These are phyloP conservation scores for Zaprionus ornatus DNA, from an alignment of 1,140 invertebrate genomes.

Conservation along the genomic window DNA sequence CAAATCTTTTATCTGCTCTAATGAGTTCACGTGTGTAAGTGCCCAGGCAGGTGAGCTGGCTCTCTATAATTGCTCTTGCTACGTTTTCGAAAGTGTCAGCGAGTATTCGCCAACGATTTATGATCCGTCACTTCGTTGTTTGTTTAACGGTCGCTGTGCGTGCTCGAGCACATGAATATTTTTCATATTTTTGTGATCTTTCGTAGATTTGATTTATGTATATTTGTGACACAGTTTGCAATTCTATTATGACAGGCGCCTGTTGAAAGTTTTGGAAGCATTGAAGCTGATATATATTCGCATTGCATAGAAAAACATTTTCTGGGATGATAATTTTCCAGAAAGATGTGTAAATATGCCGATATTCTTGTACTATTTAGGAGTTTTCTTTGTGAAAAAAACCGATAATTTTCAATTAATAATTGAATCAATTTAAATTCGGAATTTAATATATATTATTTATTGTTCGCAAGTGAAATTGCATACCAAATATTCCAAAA, in stretches of 20 bases:
- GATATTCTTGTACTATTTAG: no score
- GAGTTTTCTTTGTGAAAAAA: no score
- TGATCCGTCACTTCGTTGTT: constrained; percentile 34
- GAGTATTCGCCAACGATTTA: constrained; percentile 24
- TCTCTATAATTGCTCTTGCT: constrained; percentile 26
- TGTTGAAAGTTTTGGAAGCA: neutral
- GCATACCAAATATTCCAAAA: no score
- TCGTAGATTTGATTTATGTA: constrained; percentile 33
- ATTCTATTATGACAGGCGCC: neutral
- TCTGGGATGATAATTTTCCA: no score
- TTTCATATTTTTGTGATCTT: constrained; percentile 8
- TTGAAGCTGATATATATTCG: neutral
- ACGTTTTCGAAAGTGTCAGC: constrained; percentile 43
- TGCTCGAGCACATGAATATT: constrained; percentile 24
- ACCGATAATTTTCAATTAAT: no score
- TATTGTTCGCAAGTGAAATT: no score
- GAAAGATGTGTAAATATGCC: no score
- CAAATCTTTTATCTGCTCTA: constrained; percentile 32
- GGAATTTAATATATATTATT: no score
- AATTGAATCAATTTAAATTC: no score
- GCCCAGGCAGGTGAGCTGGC: constrained; percentile 1
- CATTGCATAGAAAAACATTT: neutral
- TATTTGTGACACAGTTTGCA: constrained; percentile 28
- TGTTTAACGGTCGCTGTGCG: constrained; percentile 32
- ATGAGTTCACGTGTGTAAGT: constrained; percentile 22